phyloP scores from a whole-genome alignment of 2,888 invertebrate species.

The Dichetophora obliterata region DNA sequence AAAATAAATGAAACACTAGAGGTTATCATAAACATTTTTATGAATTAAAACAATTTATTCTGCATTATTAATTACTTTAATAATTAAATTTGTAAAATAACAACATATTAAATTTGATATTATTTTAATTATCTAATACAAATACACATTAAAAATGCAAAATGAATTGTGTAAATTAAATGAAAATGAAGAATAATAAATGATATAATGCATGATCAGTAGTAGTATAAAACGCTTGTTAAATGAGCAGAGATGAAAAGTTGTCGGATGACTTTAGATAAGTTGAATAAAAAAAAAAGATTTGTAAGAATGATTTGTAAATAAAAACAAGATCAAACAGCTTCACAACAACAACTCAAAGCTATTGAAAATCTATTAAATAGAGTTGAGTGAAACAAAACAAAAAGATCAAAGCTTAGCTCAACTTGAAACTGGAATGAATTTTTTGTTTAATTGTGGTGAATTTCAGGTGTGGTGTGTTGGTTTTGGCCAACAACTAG shows the following conservation, averaged over 20 bases:
- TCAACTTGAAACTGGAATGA: slow-evolving; percentile 23
- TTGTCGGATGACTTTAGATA: slow-evolving; percentile 7
- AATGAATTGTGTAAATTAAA: too few relatives aligned
- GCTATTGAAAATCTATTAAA: slow-evolving; percentile 13
- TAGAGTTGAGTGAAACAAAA: background rate
- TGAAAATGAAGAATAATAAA: background rate
- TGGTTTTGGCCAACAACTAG: background rate
- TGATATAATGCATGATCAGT: background rate
- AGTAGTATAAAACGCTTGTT: background rate
- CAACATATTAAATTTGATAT: too few relatives aligned
- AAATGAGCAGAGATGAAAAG: background rate
- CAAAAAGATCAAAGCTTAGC: background rate
- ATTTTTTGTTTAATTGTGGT: slow-evolving; percentile 21
- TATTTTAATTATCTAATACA: too few relatives aligned
- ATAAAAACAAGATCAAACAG: background rate
- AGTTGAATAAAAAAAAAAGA: background rate
- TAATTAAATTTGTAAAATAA: too few relatives aligned
- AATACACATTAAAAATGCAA: too few relatives aligned
- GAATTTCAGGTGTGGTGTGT: slow-evolving; percentile 19
- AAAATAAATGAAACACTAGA: too few relatives aligned
- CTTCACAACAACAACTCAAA: slow-evolving; percentile 10
- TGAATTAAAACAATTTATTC: too few relatives aligned
- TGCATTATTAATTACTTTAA: too few relatives aligned
- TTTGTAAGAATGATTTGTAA: background rate
- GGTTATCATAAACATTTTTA: too few relatives aligned